Evolutionary conservation across 2,113 vertebrate species (phyloP).

Genomic region (Rhipidura dahli): DNA sequence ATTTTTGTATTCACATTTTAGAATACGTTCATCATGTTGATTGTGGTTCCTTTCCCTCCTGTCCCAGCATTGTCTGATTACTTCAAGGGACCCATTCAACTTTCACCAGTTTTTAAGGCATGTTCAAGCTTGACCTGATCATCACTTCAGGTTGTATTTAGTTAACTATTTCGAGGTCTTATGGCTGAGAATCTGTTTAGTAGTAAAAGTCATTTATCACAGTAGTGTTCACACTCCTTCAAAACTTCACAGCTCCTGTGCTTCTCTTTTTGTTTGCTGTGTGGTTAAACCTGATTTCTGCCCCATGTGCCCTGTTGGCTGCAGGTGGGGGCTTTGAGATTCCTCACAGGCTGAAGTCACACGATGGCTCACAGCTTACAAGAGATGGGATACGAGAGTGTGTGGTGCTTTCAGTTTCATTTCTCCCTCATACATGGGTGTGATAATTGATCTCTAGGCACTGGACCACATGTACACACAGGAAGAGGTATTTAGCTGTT

Average conservation of each 20-base stretch:
- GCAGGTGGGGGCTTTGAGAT: neutral
- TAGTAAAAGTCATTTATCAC: neutral
- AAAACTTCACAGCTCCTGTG: neutral
- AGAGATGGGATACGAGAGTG: neutral
- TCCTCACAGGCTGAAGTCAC: neutral
- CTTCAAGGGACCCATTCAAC: neutral
- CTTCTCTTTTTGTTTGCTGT: neutral
- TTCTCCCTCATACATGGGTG: fast-evolving
- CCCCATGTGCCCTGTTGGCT: neutral
- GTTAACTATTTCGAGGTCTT: neutral
- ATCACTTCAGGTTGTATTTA: neutral
- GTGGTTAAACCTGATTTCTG: neutral
- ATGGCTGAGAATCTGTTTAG: neutral
- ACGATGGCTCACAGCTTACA: neutral
- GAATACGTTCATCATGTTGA: neutral
- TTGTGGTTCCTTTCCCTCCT: neutral
- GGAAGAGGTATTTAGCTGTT: neutral
- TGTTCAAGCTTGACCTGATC: neutral
- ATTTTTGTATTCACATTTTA: neutral
- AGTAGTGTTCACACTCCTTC: neutral
- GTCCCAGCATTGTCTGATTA: neutral
- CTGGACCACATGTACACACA: neutral
- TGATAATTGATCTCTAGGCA: neutral
- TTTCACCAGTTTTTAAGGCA: neutral
- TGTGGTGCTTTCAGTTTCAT: neutral